phyloP scores from a whole-genome alignment of 2,888 invertebrate genomes.

The Harpagoxenus sublaevis region DNA sequence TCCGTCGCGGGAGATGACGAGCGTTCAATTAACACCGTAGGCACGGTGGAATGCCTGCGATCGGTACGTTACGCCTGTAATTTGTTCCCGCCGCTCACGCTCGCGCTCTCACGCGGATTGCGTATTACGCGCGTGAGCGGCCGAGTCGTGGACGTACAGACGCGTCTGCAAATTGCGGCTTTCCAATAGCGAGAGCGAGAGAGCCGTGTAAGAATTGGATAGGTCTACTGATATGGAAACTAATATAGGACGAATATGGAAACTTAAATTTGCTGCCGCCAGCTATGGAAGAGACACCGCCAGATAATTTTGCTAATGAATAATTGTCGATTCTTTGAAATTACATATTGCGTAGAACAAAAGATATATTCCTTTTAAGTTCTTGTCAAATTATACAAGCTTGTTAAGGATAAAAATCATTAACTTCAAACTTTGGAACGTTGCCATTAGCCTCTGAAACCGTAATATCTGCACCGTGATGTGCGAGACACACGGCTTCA shows the following conservation, averaged over 20 bases:
- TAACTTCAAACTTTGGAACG: background rate
- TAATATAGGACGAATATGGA: constrained; percentile 24
- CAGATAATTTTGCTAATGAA: constrained; percentile 5
- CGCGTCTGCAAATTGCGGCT: constrained; percentile 24
- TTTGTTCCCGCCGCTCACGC: constrained; percentile 36
- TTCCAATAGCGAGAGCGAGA: background rate
- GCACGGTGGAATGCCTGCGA: constrained; percentile 40
- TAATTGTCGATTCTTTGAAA: constrained; percentile 38
- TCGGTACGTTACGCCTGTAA: constrained; percentile 50
- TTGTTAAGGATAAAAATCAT: constrained; percentile 14
- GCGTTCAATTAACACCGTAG: constrained; percentile 54
- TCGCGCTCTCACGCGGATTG: constrained; percentile 33
- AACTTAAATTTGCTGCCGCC: background rate
- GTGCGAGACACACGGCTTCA: background rate
- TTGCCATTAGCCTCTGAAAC: background rate
- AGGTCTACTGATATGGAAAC: constrained; percentile 18
- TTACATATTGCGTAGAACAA: constrained; percentile 33
- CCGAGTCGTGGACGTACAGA: background rate
- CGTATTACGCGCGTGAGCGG: constrained; percentile 21
- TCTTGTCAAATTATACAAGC: background rate
- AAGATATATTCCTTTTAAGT: constrained; percentile 18
- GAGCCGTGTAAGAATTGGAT: background rate
- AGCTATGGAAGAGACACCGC: background rate
- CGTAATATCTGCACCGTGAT: background rate
- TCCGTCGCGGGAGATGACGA: constrained; percentile 40